Evolutionary conservation across 2,113 vertebrate genomes (phyloP), one percentile per base, ranked within the genome.

Genomic region (Tretioscincus oriximinensis): DNA sequence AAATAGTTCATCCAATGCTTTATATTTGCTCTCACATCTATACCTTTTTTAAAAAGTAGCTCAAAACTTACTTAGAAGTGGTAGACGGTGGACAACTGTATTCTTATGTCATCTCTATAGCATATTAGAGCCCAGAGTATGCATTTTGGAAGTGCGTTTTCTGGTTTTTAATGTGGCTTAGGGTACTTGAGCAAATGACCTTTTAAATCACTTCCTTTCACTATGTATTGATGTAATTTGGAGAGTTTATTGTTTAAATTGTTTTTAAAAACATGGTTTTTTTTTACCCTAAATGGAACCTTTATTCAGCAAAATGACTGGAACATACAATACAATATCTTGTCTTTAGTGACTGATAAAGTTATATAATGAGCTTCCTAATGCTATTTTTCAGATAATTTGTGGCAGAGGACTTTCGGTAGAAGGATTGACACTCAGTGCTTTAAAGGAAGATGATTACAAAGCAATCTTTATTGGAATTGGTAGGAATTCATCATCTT

Each of bases 391-490:
- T 80, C 85, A 99, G 98, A 91, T 99, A 78, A 85, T 96, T 78
- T 96, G 95, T 88, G 94, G 93, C 67, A 96, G 95, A 89, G 95
- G 95, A 60, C 95, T 98, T 20, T 95, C 94, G 16, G 54, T 92
- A 51, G 87, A 96, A 45, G 96, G 94, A 73, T 94, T 98, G 94
- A 97, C 94, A 9, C 94, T 98, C 66, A 69, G 0, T 2, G 95
- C 95, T 29, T 93, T 98, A 90, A 97, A 95, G 81, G 89, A 97
- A 65, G 93, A 96, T 54, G 97, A 96, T 51, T 98, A 95, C 79
- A 87, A 96, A 84, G 96, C 88, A 8, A 92, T 95, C 86, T 99
- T 98, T 88, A 95, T 99, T 86, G 97, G 97, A 77, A 99, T 98
- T 85, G 98, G 98, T 98, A 90, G 95, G 96, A 91, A 83, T 3